Evolutionary conservation across 2,888 invertebrate genomes (phyloP).

Genomic region (Cosmorhoe ocellata): DNA sequence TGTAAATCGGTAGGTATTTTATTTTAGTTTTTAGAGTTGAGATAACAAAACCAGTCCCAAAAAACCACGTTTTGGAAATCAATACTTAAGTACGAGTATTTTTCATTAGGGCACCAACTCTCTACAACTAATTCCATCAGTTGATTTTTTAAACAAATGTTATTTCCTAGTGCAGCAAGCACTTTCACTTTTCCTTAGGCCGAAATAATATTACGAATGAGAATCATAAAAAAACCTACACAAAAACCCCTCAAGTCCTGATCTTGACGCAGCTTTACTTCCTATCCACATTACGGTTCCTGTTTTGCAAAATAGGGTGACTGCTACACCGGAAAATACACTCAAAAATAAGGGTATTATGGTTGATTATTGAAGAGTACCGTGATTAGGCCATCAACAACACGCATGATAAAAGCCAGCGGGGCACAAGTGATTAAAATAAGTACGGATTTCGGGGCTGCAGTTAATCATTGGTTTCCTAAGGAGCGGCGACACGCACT

Average conservation of each 20-base stretch:
- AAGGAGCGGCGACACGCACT: not conserved
- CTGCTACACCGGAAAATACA: conserved; percentile 33
- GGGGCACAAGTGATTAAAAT: conserved; percentile 75
- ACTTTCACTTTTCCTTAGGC: too few species aligned
- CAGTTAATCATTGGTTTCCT: conserved; percentile 35
- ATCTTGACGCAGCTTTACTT: conserved; percentile 48
- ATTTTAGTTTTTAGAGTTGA: too few species aligned
- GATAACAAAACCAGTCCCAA: too few species aligned
- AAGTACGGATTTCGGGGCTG: conserved; percentile 74
- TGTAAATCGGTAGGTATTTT: too few species aligned
- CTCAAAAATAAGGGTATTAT: conserved; percentile 34
- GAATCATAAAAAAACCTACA: conserved; percentile 31
- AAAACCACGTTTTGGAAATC: too few species aligned
- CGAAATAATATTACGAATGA: not conserved
- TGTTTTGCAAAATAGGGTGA: conserved; percentile 42
- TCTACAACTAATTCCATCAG: too few species aligned
- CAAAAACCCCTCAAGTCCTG: conserved; percentile 45
- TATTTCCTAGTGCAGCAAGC: too few species aligned
- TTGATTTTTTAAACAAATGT: too few species aligned
- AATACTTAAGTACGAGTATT: too few species aligned
- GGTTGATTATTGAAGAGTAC: conserved; percentile 40
- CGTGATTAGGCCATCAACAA: conserved; percentile 50
- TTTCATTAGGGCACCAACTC: too few species aligned
- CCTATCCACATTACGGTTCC: conserved; percentile 48
- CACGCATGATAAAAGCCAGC: conserved; percentile 71